Conservation (phyloP, 2,113 vertebrate genomes). For the Gadus chalcogrammus region DNA sequence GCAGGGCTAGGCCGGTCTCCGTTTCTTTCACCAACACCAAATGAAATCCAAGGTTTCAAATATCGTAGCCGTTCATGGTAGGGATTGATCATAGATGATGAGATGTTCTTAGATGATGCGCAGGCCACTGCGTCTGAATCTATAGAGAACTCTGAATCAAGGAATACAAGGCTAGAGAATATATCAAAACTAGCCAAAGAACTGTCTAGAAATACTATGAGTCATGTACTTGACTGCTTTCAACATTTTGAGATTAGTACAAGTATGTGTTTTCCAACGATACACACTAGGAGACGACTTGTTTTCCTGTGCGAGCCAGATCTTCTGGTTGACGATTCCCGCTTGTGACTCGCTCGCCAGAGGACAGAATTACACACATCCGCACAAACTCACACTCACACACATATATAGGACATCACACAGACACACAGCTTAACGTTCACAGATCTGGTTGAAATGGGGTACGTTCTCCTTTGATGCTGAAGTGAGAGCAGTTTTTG, state of each 20-base stretch:
- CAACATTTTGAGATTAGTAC: slow-evolving; percentile 66
- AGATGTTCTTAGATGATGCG: slow-evolving; percentile 52
- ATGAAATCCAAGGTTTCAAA: slow-evolving; percentile 42
- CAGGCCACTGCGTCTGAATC: slow-evolving; percentile 47
- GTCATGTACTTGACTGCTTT: slow-evolving; percentile 60
- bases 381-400: neutral
- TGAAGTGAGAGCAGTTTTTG: slow-evolving; percentile 64
- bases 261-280: slow-evolving; percentile 56
- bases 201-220: slow-evolving; percentile 55
- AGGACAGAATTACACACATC: slow-evolving; percentile 30
- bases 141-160: slow-evolving; percentile 57
- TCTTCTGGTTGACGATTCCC: slow-evolving; percentile 49
- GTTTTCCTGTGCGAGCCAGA: slow-evolving; percentile 55
- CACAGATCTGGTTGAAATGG: slow-evolving; percentile 45
- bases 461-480: slow-evolving; percentile 62
- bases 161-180: slow-evolving; percentile 64
- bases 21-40: slow-evolving; percentile 55
- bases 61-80: slow-evolving; percentile 40
- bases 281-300: slow-evolving; percentile 52
- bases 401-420: slow-evolving; percentile 3
- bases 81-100: slow-evolving; percentile 27
- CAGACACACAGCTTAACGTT: slow-evolving; percentile 17
- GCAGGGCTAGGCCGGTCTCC: slow-evolving; percentile 5
- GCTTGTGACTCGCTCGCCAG: slow-evolving; percentile 57
- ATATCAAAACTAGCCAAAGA: slow-evolving; percentile 57